Conservation (phyloP, 2,113 vertebrate genomes). For the Balaeniceps rex region DNA sequence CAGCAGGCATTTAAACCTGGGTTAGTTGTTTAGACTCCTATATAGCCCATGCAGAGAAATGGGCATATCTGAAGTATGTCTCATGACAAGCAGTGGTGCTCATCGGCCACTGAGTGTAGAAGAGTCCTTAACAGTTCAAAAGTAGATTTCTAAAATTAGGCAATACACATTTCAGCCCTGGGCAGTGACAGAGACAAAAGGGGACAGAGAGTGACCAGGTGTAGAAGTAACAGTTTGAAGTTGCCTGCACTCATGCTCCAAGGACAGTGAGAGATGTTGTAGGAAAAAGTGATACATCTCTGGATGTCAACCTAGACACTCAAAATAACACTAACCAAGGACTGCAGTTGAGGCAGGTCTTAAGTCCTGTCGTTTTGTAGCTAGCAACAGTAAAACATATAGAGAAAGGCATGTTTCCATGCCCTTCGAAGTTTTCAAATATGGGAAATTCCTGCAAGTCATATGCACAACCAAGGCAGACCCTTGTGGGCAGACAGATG, state of each 20-base stretch:
- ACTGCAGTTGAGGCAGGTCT: not conserved
- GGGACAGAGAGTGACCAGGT: not conserved
- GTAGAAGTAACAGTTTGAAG: not conserved
- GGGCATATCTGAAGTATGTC: not conserved
- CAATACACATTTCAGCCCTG: not conserved
- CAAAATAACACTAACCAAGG: not conserved
- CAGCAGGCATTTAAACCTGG: not conserved
- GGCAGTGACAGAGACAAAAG: not conserved
- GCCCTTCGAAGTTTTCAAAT: not conserved
- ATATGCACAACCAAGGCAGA: not conserved
- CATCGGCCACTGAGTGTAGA: rapidly evolving
- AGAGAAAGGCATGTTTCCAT: not conserved
- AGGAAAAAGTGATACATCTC: not conserved
- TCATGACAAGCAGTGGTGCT: not conserved
- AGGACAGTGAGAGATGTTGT: not conserved
- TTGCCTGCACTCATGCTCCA: not conserved
- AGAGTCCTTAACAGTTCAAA: not conserved
- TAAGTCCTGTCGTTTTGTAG: too few relatives aligned
- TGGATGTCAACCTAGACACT: not conserved
- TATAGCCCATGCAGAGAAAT: not conserved
- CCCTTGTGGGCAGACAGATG: not conserved
- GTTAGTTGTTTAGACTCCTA: not conserved
- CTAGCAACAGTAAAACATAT: not conserved
- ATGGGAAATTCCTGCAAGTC: not conserved
- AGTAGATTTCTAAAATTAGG: not conserved